Conservation (phyloP, 30 jellyfish, hydroid and myxozoan genomes). For the Pelagia noctiluca region DNA sequence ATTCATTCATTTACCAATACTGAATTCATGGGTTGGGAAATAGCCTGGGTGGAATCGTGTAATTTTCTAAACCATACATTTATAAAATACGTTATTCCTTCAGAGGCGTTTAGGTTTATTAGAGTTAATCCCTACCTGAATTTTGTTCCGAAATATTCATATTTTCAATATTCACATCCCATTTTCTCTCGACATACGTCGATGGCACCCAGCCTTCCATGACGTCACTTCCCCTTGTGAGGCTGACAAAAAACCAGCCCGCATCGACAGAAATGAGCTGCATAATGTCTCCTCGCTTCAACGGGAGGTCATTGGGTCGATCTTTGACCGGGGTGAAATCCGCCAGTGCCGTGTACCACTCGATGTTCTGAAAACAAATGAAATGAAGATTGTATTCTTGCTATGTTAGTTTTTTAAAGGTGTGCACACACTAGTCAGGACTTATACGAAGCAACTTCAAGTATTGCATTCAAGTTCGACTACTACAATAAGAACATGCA, state of each 20-base stretch:
- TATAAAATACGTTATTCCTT: neutral
- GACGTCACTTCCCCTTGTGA: slow-evolving; percentile 69
- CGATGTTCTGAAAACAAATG: slow-evolving; percentile 51
- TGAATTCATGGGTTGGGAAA: no score
- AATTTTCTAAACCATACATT: neutral
- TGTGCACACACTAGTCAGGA: no score
- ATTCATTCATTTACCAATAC: no score
- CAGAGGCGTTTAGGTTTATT: neutral
- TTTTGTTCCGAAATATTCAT: slow-evolving; percentile 25
- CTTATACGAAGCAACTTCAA: no score
- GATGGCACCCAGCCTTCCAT: slow-evolving; percentile 98
- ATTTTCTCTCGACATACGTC: slow-evolving; percentile 73
- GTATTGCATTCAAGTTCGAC: no score
- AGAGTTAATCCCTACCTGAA: slow-evolving; percentile 16
- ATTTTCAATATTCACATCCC: slow-evolving; percentile 66
- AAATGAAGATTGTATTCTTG: neutral
- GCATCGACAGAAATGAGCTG: slow-evolving; percentile 87
- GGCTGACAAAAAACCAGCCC: slow-evolving; percentile 90
- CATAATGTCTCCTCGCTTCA: slow-evolving; percentile 85
- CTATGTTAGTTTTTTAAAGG: neutral
- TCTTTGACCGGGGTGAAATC: slow-evolving; percentile 75
- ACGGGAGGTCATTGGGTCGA: slow-evolving; percentile 55
- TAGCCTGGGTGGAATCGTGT: no score
- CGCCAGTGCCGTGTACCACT: slow-evolving; percentile 74
- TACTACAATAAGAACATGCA: no score